Base-by-base conservation (phyloP, 2,113 vertebrate species). In the Odocoileus virginianus region DNA sequence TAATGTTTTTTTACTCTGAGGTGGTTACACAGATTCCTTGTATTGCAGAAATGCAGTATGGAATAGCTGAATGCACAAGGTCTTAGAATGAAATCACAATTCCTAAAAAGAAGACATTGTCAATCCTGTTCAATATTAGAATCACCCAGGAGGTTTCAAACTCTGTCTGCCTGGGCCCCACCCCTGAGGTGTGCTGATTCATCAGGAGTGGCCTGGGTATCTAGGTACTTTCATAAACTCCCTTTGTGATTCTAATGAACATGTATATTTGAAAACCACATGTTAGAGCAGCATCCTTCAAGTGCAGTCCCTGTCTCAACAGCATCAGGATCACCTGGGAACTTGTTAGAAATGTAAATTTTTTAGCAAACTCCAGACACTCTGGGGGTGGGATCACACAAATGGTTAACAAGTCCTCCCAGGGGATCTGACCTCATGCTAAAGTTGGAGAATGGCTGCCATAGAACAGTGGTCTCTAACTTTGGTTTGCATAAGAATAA, bases 1-100 rank as follows among this genome's bases (percentile, higher is more conserved):
- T 91, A 61, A 71, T 87, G 81, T 89, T 95, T 88, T 88, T 95
- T 97, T 84, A 97, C 36, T 85, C 52, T 88, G 57, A 89, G 7
- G 14, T 60, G 33, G 30, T 94, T 50, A 78, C 45, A 64, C 19
- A 82, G 67, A 74, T 92, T 82, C 16, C 61, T 91, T 93, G 64
- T 61, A 94, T 71, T 58, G 16, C 30, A 95, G 78, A 83, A 60
- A 78, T 86, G 47, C 45, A 79, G 14, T 30, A 89, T 93, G 76
- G 19, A 55, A 33, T 40, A 36, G 36, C 30, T 7, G 4, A 97
- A 84, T 30, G 21, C 40, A 67, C 2, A 28, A 23, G 25, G 50
- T 57, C 45, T 92, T 67, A 89, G 81, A 78, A 84, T 92, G 13
- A 85, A 95, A 64, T 83, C 27, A 6, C 9, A 21, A 21, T 79